These are phyloP conservation scores for Caenorhabditis sp. DNA, from an alignment of 2,888 invertebrate species.

Conservation along the genomic window DNA sequence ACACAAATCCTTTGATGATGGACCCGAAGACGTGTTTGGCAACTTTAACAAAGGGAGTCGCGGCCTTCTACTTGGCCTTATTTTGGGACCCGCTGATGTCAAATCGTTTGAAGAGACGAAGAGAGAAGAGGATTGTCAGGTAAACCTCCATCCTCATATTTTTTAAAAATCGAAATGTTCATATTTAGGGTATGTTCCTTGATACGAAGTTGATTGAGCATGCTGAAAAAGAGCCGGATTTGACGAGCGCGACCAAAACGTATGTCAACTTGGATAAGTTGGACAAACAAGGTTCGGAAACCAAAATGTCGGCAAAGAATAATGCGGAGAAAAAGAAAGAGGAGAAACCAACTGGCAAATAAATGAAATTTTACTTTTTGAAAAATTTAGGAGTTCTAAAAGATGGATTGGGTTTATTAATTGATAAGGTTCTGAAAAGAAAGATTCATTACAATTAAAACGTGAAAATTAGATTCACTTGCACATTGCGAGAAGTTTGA, in stretches of 20 bases:
- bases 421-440: no score
- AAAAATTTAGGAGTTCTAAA: no score
- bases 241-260: slow-evolving; percentile 15
- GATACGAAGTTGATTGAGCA: slow-evolving; percentile 43
- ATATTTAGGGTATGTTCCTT: slow-evolving; percentile 40
- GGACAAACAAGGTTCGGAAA: not conserved
- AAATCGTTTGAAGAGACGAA: slow-evolving; percentile 50
- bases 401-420: no score
- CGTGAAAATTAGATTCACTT: no score
- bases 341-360: not conserved
- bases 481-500: not conserved
- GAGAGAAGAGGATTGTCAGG: slow-evolving; percentile 40
- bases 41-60: slow-evolving; percentile 40
- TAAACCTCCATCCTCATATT: not conserved
- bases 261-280: not conserved
- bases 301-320: not conserved
- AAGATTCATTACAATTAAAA: no score
- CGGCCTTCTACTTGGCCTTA: slow-evolving; percentile 24
- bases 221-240: slow-evolving; percentile 11
- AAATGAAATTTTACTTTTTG: no score
- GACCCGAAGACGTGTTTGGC: slow-evolving; percentile 47
- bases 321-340: not conserved
- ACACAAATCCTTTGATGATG: slow-evolving; percentile 50
- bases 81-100: slow-evolving; percentile 43
- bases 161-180: not conserved